Conservation (phyloP, 2,113 vertebrate genomes). For the Furnarius figulus region DNA sequence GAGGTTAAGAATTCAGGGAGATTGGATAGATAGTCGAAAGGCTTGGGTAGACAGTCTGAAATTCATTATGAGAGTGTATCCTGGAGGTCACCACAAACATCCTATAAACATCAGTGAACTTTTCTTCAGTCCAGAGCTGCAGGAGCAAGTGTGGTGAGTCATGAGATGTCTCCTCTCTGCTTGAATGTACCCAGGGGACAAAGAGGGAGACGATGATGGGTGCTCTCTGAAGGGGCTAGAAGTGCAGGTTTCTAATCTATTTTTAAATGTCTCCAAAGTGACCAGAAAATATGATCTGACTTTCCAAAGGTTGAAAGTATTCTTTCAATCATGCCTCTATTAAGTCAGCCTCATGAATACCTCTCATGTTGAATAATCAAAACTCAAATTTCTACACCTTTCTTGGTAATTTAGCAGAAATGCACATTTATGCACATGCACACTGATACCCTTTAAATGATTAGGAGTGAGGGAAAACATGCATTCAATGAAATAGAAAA, state of each 20-base stretch:
- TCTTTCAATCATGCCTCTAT: background rate
- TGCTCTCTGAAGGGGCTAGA: background rate
- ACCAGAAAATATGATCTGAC: background rate
- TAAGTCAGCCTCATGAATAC: background rate
- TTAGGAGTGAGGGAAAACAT: background rate
- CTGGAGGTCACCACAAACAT: constrained; percentile 65
- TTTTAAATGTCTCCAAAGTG: background rate
- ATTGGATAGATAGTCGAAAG: constrained; percentile 74
- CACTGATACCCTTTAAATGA: background rate
- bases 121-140: constrained; percentile 41
- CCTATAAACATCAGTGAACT: constrained; percentile 46
- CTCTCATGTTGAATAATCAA: background rate
- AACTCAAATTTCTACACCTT: background rate
- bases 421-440: background rate
- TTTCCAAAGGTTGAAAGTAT: background rate
- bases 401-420: background rate
- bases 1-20: constrained; percentile 77
- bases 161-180: background rate
- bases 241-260: background rate
- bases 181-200: background rate
- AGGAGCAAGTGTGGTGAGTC: constrained; percentile 31
- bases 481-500: background rate
- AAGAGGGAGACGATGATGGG: background rate
- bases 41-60: constrained; percentile 67
- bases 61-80: constrained; percentile 73